Percentiles rank a stretch among this genome's conserved stretches.
These are phyloP conservation scores for Cerceris rybyensis DNA, from an alignment of 2,888 invertebrate species.

Conservation along the genomic window DNA sequence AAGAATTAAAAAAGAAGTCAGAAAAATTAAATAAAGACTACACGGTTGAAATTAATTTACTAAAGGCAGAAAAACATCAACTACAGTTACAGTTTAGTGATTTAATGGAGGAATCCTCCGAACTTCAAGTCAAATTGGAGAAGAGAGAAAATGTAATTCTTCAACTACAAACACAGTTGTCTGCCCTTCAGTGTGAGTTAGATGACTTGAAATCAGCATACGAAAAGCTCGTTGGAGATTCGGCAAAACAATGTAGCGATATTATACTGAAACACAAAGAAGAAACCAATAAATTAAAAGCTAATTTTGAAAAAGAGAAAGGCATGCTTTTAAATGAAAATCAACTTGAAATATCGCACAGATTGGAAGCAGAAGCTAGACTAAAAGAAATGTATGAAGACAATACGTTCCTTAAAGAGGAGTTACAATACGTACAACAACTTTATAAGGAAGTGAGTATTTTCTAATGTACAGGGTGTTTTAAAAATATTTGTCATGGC, in stretches of 20 bases:
- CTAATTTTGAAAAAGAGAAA: slow-evolving; percentile 64
- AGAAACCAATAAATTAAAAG: slow-evolving; percentile 53
- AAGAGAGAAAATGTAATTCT: slow-evolving; percentile 62
- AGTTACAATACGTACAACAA: not conserved
- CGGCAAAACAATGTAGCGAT: slow-evolving; percentile 40
- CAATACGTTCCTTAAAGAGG: no score
- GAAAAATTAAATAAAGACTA: slow-evolving; percentile 42
- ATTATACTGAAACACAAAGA: slow-evolving; percentile 48
- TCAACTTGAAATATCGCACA: not conserved
- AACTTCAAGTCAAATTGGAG: slow-evolving; percentile 59
- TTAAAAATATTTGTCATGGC: no score
- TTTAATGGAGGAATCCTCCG: slow-evolving; percentile 38
- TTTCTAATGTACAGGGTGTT: not conserved
- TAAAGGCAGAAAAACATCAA: slow-evolving; percentile 58
- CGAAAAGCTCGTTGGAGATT: slow-evolving; percentile 55
- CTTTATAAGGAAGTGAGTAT: slow-evolving; percentile 68
- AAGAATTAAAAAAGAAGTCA: slow-evolving; percentile 47
- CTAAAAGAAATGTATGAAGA: slow-evolving; percentile 33
- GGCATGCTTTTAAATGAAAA: slow-evolving; percentile 63
- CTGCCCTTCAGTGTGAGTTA: slow-evolving; percentile 65
- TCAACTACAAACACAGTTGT: slow-evolving; percentile 66
- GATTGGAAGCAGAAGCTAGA: slow-evolving; percentile 40
- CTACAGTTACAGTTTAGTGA: slow-evolving; percentile 43
- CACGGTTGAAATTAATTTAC: slow-evolving; percentile 44
- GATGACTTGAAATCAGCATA: slow-evolving; percentile 64